Conservation (phyloP, 2,797 vertebrate genomes). For the Phoebastria nigripes region DNA sequence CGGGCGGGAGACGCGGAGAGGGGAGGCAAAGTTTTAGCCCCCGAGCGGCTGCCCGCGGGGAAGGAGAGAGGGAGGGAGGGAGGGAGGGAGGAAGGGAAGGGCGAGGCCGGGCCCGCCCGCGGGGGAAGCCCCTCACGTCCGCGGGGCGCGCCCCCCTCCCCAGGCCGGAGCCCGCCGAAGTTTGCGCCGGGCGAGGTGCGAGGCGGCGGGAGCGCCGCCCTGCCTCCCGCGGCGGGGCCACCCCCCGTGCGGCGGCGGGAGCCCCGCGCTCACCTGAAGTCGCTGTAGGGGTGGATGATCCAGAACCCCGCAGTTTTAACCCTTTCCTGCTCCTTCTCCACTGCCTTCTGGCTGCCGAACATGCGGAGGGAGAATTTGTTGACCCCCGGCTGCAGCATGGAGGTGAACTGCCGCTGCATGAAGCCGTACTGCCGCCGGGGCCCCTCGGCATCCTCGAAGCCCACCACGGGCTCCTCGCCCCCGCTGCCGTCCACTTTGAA, state of each 20-base stretch:
- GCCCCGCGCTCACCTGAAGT: constrained; percentile 90
- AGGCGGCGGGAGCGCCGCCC: neutral
- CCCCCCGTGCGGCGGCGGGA: constrained; percentile 51
- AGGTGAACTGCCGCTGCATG: constrained; percentile 96
- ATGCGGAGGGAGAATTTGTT: constrained; percentile 99
- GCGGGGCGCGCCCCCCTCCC: constrained; percentile 6
- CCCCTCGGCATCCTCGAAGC: constrained; percentile 88
- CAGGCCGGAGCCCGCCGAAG: neutral
- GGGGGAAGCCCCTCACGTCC: neutral
- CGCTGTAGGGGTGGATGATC: constrained; percentile 99
- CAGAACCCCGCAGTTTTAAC: constrained; percentile 98
- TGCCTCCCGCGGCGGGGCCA: constrained; percentile 75
- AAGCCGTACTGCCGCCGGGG: constrained; percentile 86
- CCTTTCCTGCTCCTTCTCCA: constrained; percentile 97
- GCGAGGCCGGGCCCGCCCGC: no score
- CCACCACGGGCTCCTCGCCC: constrained; percentile 86
- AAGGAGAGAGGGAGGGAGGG: no score
- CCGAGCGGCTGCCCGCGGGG: neutral
- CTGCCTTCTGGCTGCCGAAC: constrained; percentile 98
- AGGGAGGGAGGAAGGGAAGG: no score
- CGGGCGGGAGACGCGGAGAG: no score
- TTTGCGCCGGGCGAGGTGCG: neutral
- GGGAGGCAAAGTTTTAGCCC: neutral
- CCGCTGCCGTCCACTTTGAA: constrained; percentile 84
- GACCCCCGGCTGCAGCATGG: constrained; percentile 97